Percentiles rank a stretch among this genome's conserved stretches.
phyloP scores from a whole-genome alignment of 2,888 invertebrate genomes.

The Scaptomyza parva region DNA sequence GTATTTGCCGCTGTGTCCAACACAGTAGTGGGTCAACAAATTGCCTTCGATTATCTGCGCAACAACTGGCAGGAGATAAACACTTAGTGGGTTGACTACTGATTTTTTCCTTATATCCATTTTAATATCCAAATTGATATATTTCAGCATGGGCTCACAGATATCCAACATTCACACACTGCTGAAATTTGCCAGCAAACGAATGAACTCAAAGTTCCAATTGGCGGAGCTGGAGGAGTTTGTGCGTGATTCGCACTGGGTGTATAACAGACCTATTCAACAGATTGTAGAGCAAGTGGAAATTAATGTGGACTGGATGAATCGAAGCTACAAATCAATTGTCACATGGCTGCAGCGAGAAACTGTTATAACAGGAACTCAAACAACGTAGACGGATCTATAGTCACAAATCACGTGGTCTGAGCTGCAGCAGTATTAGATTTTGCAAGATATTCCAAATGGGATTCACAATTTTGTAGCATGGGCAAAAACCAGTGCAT shows the following conservation, averaged over 20 bases:
- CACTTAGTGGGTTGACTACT: conserved; percentile 87
- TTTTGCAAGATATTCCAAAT: conserved; percentile 27
- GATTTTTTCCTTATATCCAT: too few species aligned
- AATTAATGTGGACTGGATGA: conserved; percentile 94
- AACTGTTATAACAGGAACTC: conserved; percentile 10
- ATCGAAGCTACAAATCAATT: conserved; percentile 90
- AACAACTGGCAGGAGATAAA: conserved; percentile 90
- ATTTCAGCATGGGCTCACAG: conserved; percentile 89
- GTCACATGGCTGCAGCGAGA: conserved; percentile 88
- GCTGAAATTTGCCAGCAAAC: conserved; percentile 89
- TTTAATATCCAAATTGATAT: too few species aligned
- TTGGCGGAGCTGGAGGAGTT: conserved; percentile 91
- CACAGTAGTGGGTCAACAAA: conserved; percentile 92
- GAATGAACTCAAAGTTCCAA: conserved; percentile 91
- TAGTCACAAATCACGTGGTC: conserved; percentile 2
- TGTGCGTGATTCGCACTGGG: conserved; percentile 87
- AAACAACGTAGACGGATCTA: conserved; percentile 17
- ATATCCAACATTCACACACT: conserved; percentile 89
- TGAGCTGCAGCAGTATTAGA: conserved; percentile 64
- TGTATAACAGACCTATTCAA: conserved; percentile 90
- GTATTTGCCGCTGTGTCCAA: conserved; percentile 92
- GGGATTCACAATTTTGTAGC: conserved; percentile 23
- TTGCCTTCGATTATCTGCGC: conserved; percentile 91
- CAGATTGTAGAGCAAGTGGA: conserved; percentile 93
- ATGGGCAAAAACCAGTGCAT: conserved; percentile 49